phyloP scores from a whole-genome alignment of 2,797 vertebrate genomes.

The Spheniscus humboldti region DNA sequence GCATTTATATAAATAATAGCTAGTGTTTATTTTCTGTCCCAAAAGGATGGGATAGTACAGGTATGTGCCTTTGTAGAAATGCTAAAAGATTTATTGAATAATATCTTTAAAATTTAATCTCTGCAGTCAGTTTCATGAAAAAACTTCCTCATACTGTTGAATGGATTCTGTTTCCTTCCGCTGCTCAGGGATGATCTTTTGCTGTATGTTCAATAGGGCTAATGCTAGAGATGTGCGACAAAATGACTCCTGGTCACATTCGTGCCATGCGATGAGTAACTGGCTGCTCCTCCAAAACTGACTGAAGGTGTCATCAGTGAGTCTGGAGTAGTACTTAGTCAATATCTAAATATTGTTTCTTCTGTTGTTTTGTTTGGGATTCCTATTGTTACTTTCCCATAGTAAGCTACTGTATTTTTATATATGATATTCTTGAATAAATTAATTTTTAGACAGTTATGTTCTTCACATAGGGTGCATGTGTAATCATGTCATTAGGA shows the following conservation, averaged over 20 bases:
- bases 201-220: fast-evolving
- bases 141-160: background rate
- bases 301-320: background rate
- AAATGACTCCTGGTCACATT: fast-evolving
- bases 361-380: background rate
- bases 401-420: background rate
- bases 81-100: background rate
- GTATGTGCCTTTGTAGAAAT: background rate
- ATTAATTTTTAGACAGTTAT: background rate
- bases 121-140: background rate
- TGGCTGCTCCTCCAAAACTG: background rate
- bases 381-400: background rate
- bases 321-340: background rate
- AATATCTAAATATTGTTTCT: fast-evolving
- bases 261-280: fast-evolving
- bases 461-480: background rate
- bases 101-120: background rate
- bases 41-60: background rate
- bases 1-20: background rate
- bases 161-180: background rate
- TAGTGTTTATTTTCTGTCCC: background rate
- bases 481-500: background rate
- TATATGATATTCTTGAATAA: background rate
- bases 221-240: fast-evolving
- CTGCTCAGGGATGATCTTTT: background rate